Percentiles rank a stretch among this genome's conserved stretches.
These are phyloP conservation scores for Cassiopea andromeda DNA, from an alignment of 30 jellyfish, hydroid and myxozoan species.

Conservation along the genomic window DNA sequence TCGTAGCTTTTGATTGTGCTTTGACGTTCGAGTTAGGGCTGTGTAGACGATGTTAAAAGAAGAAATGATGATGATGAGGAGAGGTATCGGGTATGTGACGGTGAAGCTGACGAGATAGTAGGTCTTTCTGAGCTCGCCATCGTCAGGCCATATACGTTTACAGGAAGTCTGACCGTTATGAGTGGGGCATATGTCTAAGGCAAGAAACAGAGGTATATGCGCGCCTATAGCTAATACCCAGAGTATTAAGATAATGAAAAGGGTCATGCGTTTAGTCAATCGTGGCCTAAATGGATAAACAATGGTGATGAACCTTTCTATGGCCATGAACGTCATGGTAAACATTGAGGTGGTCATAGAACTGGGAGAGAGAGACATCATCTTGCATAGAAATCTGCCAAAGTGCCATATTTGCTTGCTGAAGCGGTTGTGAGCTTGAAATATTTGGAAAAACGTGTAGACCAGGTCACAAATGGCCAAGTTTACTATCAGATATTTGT, in stretches of 20 bases:
- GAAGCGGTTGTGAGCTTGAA: slow-evolving; percentile 63
- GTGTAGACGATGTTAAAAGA: slow-evolving; percentile 36
- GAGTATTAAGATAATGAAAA: background rate
- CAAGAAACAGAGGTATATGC: slow-evolving; percentile 36
- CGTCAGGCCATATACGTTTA: background rate
- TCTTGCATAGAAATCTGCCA: slow-evolving; percentile 51
- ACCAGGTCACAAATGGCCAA: slow-evolving; percentile 51
- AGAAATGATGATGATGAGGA: slow-evolving; percentile 13
- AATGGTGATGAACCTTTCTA: slow-evolving; percentile 51
- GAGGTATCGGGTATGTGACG: slow-evolving; percentile 65
- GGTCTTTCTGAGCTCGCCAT: background rate
- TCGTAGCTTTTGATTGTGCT: background rate
- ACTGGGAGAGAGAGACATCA: slow-evolving; percentile 10
- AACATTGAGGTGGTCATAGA: slow-evolving; percentile 61
- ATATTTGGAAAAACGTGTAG: slow-evolving; percentile 39
- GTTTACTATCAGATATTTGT: slow-evolving; percentile 32
- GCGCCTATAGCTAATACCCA: slow-evolving; percentile 45
- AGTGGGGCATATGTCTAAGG: background rate
- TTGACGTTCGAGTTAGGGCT: slow-evolving; percentile 22
- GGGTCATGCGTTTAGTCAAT: background rate
- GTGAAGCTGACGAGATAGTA: slow-evolving; percentile 32
- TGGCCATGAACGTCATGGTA: slow-evolving; percentile 59
- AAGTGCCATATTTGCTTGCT: slow-evolving; percentile 42
- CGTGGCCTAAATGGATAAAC: slow-evolving; percentile 52
- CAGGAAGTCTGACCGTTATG: slow-evolving; percentile 34